Base-by-base conservation (phyloP, 2,113 vertebrate genomes). In the Monopterus albus region DNA sequence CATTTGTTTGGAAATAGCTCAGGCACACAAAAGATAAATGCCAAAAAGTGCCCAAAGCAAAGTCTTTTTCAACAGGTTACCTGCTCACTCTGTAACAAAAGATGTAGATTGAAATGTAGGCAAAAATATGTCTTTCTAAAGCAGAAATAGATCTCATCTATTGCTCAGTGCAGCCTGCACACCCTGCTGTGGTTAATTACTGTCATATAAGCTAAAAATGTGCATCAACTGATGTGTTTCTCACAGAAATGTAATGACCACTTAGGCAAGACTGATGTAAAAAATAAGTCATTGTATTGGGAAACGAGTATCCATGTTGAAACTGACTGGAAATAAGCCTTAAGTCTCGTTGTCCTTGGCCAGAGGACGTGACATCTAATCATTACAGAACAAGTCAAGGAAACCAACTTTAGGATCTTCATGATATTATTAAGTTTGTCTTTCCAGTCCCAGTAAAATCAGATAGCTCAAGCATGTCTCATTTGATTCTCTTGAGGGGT, bases 401-500 rank as follows among this genome's bases (percentile, higher is more conserved):
- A 59, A 83, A 80, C 28, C 26, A 59, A 38, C 78, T 57, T 17
- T 13, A 38, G 42, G 13, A 42, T 72, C 36, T 73, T 67, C 2
- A 40, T 42, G 10, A 31, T 72, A 77, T 85, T 35, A 71, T 46
- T 6, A 77, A 73, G 38, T 33, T 72, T 69, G 36, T 60, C 18
- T 60, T 81, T 83, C 73, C 81, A 60, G 62, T 59, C 55, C 69
- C 52, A 59, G 53, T 15, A 20, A 20, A 45, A 75, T 63, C 28
- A 23, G 45, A 61, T 7, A 31, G n/a, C 29, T 40, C 2, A 33
- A 28, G 13, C 5, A 1, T n/a, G 55, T 1, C 25, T 51, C 14
- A 5, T 72, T 29, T 78, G 86, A 49, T 82, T 78, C 23, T 78
- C 81, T 36, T 10, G 8, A 58, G 14, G 55, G 67, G 67, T 78